Base-by-base conservation (phyloP, 2,113 vertebrate genomes). In the Oreotrochilus melanogaster region DNA sequence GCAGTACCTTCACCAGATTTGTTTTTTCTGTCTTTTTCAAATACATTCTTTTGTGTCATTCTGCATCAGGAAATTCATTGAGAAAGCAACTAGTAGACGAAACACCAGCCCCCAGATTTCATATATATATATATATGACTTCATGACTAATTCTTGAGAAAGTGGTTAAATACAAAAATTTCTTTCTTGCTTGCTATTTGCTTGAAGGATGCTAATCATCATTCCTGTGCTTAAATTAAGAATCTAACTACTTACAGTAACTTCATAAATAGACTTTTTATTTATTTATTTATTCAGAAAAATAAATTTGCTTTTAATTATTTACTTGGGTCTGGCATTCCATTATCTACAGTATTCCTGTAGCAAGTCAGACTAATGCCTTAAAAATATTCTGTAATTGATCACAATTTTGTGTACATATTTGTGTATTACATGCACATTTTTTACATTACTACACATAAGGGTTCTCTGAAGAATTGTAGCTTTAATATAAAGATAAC, bases 121-220 rank as follows among this genome's bases (percentile, higher is more conserved):
- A 54, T 7, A 62, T 31, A 35, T 19, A 31, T 47, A 22, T 37
- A n/a, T n/a, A n/a, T n/a, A 45, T 37, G 39, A 47, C 2, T 5
- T n/a, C 35, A 69, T 6, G 21, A 3, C 5, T 82, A 58, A 27
- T 33, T 64, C 35, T 81, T 74, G 42, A 86, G 35, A 58, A 86
- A 65, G 11, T 25, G 8, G 2, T 91, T 60, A 64, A 80, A 74
- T 60, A 8, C 16, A 78, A 78, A 76, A 80, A 79, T 2, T 6
- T 45, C 17, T 7, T 71, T 71, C 53, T 43, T 21, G 33, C 23
- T 86, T 91, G 24, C 3, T 51, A 5, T 71, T 48, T 81, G 1
- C 31, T 66, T 78, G 12, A 89, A 37, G 61, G 15, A 42, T 0
- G 0, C 9, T 33, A 61, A 69, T 73, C 8, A 65, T 22, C 0